Conservation (phyloP, 2,888 invertebrate species). For the Hydroisotoma schaefferi region DNA sequence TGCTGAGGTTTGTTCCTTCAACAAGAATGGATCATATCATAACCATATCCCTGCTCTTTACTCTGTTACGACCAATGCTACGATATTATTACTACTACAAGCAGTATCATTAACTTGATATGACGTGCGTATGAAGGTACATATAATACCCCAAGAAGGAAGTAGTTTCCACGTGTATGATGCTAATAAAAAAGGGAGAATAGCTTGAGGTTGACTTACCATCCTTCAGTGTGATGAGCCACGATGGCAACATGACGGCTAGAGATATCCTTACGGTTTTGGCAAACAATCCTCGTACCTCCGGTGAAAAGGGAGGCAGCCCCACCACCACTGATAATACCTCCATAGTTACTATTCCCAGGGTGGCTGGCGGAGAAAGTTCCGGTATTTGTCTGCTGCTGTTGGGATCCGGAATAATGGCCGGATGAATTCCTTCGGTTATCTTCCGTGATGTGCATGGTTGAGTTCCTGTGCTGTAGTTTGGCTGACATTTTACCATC, state of each 20-base stretch:
- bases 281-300: constrained; percentile 41
- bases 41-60: too few species aligned
- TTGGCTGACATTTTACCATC: constrained; percentile 71
- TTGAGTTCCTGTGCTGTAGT: constrained; percentile 70
- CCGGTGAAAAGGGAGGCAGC: constrained; percentile 23
- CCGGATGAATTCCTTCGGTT: constrained; percentile 43
- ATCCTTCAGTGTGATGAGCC: constrained; percentile 72
- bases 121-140: too few species aligned
- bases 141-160: too few species aligned
- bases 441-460: constrained; percentile 59
- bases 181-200: too few species aligned
- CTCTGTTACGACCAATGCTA: too few species aligned
- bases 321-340: constrained; percentile 13
- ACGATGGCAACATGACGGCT: constrained; percentile 56
- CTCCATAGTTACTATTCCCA: not conserved
- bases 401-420: constrained; percentile 27
- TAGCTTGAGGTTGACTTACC: constrained; percentile 58
- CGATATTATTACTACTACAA: too few species aligned
- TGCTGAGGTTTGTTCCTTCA: too few species aligned
- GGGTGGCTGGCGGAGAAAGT: constrained; percentile 8
- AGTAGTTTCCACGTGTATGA: too few species aligned
- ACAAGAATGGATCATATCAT: too few species aligned
- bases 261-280: constrained; percentile 35
- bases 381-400: constrained; percentile 5
- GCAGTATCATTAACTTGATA: too few species aligned